phyloP scores from a whole-genome alignment of 2,113 vertebrate species.

The Chloropsis hardwickii region DNA sequence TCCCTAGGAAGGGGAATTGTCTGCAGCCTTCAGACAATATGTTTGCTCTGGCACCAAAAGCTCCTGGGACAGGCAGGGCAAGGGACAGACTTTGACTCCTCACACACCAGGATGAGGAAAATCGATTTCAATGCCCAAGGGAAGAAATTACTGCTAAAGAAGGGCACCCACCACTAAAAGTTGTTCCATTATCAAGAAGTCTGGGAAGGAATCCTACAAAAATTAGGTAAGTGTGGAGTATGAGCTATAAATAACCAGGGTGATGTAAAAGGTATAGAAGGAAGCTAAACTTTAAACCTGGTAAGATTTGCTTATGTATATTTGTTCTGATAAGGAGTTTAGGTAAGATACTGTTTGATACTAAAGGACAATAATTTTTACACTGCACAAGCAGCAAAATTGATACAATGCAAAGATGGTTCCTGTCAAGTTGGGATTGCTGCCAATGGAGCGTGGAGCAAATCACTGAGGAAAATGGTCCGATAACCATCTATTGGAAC shows the following conservation, averaged over 20 bases:
- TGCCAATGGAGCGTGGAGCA: background rate
- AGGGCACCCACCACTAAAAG: conserved; percentile 46
- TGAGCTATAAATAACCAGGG: background rate
- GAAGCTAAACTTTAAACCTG: background rate
- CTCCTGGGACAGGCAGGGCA: conserved; percentile 51
- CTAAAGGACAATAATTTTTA: background rate
- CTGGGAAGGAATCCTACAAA: conserved; percentile 34
- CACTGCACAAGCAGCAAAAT: background rate
- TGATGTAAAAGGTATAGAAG: background rate
- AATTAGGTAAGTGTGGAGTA: conserved; percentile 5
- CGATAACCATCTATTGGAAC: background rate
- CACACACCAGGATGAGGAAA: conserved; percentile 51
- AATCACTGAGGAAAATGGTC: background rate
- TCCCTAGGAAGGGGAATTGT: background rate
- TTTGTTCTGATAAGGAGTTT: background rate
- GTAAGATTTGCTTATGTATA: background rate
- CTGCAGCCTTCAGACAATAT: background rate
- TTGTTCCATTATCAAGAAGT: background rate
- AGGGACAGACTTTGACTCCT: conserved; percentile 55
- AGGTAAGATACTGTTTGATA: background rate
- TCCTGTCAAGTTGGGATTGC: background rate
- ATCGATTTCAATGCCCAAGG: conserved; percentile 68
- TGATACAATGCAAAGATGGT: background rate
- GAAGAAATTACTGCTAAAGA: conserved; percentile 66
- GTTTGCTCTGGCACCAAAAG: background rate